Evolutionary conservation across 2,888 invertebrate genomes (phyloP).

Genomic region (Aphidius colemani): DNA sequence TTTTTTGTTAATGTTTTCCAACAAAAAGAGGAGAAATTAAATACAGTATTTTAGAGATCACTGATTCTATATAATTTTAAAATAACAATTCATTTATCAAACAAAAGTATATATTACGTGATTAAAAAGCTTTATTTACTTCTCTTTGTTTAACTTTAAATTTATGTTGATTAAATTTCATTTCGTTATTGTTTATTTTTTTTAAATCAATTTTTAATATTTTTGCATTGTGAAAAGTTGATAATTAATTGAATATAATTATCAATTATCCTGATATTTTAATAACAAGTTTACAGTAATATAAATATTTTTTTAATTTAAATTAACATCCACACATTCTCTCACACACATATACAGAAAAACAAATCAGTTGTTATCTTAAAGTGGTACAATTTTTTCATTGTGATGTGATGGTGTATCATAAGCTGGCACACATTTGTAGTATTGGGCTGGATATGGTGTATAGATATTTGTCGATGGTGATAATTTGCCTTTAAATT

Average conservation of each 20-base stretch:
- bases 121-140: too few relatives aligned
- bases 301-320: background rate
- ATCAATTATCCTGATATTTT: too few relatives aligned
- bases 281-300: too few relatives aligned
- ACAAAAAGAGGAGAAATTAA: too few relatives aligned
- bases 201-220: background rate
- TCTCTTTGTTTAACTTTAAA: too few relatives aligned
- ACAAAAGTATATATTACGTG: too few relatives aligned
- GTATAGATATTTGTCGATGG: conserved; percentile 45
- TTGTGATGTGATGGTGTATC: conserved; percentile 49
- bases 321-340: conserved; percentile 3
- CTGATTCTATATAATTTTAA: too few relatives aligned
- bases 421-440: conserved; percentile 55
- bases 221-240: background rate
- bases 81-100: too few relatives aligned
- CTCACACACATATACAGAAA: background rate
- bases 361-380: conserved; percentile 29
- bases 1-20: too few relatives aligned
- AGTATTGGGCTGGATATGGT: conserved; percentile 51
- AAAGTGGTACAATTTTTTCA: conserved; percentile 51
- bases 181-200: background rate
- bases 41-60: too few relatives aligned
- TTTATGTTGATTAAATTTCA: background rate
- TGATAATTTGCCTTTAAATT: conserved; percentile 50
- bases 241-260: too few relatives aligned